Conservation (phyloP, 2,888 invertebrate genomes). For the Xestia ashworthii region DNA sequence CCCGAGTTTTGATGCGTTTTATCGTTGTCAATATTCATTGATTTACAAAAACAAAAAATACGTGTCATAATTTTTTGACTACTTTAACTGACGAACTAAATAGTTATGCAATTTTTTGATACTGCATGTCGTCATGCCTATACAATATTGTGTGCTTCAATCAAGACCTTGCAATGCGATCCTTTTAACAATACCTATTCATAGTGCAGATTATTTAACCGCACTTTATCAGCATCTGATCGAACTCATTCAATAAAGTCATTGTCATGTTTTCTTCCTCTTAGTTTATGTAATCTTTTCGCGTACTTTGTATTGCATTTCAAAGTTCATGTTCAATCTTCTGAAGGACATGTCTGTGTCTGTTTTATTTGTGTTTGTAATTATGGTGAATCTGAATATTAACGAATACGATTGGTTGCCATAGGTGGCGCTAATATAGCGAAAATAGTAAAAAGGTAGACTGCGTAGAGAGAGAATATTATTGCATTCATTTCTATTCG, state of each 20-base stretch:
- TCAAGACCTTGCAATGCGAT: slow-evolving; percentile 22
- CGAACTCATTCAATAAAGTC: not conserved
- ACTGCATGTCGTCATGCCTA: too few species aligned
- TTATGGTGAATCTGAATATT: not conserved
- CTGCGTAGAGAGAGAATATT: slow-evolving; percentile 5
- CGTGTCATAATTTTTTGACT: too few species aligned
- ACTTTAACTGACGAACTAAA: too few species aligned
- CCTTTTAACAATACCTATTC: slow-evolving; percentile 34
- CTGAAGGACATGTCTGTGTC: not conserved
- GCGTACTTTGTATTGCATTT: slow-evolving; percentile 10
- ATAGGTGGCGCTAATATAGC: not conserved
- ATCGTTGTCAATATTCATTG: too few species aligned
- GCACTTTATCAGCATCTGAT: slow-evolving; percentile 26
- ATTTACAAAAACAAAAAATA: too few species aligned
- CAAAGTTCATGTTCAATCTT: slow-evolving; percentile 16
- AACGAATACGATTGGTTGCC: not conserved
- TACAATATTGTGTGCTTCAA: slow-evolving; percentile 6
- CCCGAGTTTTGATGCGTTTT: too few species aligned
- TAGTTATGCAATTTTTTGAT: too few species aligned
- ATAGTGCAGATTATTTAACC: slow-evolving; percentile 59
- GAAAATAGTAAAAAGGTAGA: slow-evolving; percentile 10
- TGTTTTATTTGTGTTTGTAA: slow-evolving; percentile 4
- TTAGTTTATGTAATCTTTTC: not conserved
- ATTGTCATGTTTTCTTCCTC: slow-evolving; percentile 15
- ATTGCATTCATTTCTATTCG: not conserved